Conservation (phyloP, 2,888 invertebrate genomes). For the Trypoxylon attenuatum region DNA sequence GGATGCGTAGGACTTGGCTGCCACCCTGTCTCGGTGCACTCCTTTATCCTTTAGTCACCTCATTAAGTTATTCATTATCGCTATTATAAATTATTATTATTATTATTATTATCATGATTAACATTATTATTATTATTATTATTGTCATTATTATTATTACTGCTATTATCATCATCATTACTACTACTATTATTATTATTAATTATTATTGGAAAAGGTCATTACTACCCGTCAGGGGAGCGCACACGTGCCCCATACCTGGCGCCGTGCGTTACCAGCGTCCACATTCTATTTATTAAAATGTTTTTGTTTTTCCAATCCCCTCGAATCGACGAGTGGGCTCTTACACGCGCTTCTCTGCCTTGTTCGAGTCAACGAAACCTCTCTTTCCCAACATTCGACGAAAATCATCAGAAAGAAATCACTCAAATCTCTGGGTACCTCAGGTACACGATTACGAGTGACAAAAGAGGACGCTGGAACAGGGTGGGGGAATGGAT, state of each 20-base stretch:
- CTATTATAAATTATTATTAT: neutral
- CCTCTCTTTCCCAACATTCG: neutral
- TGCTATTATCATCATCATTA: constrained; percentile 17
- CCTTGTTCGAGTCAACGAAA: neutral
- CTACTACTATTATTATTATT: neutral
- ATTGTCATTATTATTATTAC: constrained; percentile 16
- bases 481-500: no score
- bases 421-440: neutral
- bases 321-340: neutral
- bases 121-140: constrained; percentile 6
- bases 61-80: constrained; percentile 7
- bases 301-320: constrained; percentile 8
- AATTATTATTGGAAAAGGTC: constrained; percentile 31
- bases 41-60: neutral
- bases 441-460: neutral
- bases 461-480: no score
- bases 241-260: neutral
- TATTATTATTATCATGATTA: constrained; percentile 3
- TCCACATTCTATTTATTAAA: constrained; percentile 16
- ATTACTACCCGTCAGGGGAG: no score
- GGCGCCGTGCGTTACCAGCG: neutral
- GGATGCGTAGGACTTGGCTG: neutral
- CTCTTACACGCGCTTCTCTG: neutral
- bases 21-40: neutral
- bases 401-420: neutral